Conservation (phyloP, 1,140 invertebrate genomes). For the Aradophagus sp. region DNA sequence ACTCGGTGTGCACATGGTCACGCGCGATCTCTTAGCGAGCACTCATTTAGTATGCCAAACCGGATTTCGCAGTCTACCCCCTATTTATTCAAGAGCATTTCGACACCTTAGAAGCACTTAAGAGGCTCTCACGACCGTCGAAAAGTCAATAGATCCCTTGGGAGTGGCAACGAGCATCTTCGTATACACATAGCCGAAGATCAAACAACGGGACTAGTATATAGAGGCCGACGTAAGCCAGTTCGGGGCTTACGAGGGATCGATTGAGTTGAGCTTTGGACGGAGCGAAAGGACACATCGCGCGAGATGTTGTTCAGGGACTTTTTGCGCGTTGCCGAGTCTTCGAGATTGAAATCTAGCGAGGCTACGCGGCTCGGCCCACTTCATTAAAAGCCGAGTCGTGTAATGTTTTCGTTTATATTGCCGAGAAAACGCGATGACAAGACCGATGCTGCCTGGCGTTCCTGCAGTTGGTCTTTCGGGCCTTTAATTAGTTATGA, state of each 20-base stretch:
- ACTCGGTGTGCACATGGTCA: slow-evolving; percentile 35
- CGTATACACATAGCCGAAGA: slow-evolving; percentile 58
- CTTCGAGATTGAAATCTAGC: slow-evolving; percentile 37
- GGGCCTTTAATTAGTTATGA: no score
- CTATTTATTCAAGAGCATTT: slow-evolving; percentile 69
- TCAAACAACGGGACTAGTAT: slow-evolving; percentile 54
- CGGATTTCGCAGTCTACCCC: slow-evolving; percentile 67
- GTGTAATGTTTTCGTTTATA: no score
- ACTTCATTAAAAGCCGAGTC: no score
- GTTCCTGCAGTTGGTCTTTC: no score
- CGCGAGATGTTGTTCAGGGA: slow-evolving; percentile 42
- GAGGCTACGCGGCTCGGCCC: no score
- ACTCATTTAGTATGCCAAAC: slow-evolving; percentile 61
- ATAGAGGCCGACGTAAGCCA: slow-evolving; percentile 47
- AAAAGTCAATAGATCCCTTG: slow-evolving; percentile 66
- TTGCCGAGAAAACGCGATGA: no score
- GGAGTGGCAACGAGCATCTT: slow-evolving; percentile 62
- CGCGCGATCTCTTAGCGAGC: slow-evolving; percentile 41
- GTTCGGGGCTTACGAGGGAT: slow-evolving; percentile 52
- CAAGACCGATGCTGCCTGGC: no score
- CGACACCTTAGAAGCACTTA: slow-evolving; percentile 65
- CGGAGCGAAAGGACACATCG: slow-evolving; percentile 43
- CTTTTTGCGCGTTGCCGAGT: slow-evolving; percentile 26
- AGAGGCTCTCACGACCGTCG: slow-evolving; percentile 63
- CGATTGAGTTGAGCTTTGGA: slow-evolving; percentile 46